Evolutionary conservation across 2,113 vertebrate species (phyloP), one percentile per base, ranked within the genome.

Genomic region (Peromyscus polionotus): DNA sequence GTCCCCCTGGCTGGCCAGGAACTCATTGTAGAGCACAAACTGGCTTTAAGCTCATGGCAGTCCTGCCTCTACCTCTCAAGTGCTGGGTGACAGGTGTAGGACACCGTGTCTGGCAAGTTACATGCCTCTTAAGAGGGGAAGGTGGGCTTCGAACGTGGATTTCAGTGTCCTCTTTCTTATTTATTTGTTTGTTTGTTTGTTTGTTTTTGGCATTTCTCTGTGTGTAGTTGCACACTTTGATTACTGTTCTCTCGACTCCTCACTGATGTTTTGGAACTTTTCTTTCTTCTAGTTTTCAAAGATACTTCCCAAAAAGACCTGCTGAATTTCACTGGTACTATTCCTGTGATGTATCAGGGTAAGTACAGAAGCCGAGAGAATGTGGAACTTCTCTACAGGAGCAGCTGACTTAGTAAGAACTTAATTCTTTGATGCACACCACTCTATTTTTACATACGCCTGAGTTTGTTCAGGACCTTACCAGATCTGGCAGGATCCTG

Each of bases 271-370:
- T 92, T 93, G 88, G 54, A n/a, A 6, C 65, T 96, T 54, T 93
- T 96, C 76, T 80, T n/a, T 89, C 91, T 98, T 99, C 94, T 97
- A 99, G 99, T 99, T 63, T 99, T 99, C 98, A 99, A 98, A 96
- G 99, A 99, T 97, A 98, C 98, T 97, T 99, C 99, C 70, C 99
- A 99, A 97, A 99, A 99, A 97, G 99, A 99, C 83, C 99, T 99
- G 42, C 96, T 99, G 94, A 99, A 99, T 98, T 97, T 99, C 95
- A 98, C 98, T 33, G 99, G 99, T 3, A 99, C 99, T 77, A 85
- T 99, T 97, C 99, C 99, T 11, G 99, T 99, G 85, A 98, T 98
- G 93, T 99, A 99, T 98, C 99, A 99, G 77, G 99, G 99, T 99
- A 98, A 98, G 98, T 93, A 0, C 95, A 45, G 80, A 75, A 90